Conservation (phyloP, 2,113 vertebrate genomes). For the Acrocephalus kingi region DNA sequence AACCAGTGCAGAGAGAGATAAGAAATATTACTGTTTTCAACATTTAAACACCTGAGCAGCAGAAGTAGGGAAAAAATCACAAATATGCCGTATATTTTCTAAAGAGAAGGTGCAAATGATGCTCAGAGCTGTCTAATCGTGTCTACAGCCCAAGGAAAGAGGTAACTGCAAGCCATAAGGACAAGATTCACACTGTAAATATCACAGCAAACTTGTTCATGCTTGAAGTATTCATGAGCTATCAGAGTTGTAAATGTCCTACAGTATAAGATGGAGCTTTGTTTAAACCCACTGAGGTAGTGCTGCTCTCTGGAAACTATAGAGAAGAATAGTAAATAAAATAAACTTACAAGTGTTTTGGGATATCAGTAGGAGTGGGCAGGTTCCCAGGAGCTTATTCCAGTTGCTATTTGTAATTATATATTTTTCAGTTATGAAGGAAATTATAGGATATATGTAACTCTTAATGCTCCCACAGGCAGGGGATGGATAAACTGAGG, state of each 20-base stretch:
- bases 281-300: neutral
- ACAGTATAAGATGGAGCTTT: neutral
- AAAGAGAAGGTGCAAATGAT: neutral
- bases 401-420: neutral
- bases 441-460: neutral
- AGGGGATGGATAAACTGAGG: neutral
- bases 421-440: neutral
- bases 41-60: neutral
- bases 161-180: neutral
- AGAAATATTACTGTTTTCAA: neutral
- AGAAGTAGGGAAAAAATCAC: neutral
- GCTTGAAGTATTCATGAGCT: neutral
- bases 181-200: neutral
- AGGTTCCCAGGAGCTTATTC: neutral
- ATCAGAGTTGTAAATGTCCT: neutral
- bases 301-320: neutral
- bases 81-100: neutral
- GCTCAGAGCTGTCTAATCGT: neutral
- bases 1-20: neutral
- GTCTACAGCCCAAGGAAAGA: neutral
- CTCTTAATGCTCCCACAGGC: neutral
- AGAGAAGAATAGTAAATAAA: neutral
- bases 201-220: neutral
- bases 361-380: neutral
- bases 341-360: neutral